Percentiles rank a stretch among this genome's conserved stretches.
Conservation (phyloP, 2,888 invertebrate genomes). For the Brenthis hecate region DNA sequence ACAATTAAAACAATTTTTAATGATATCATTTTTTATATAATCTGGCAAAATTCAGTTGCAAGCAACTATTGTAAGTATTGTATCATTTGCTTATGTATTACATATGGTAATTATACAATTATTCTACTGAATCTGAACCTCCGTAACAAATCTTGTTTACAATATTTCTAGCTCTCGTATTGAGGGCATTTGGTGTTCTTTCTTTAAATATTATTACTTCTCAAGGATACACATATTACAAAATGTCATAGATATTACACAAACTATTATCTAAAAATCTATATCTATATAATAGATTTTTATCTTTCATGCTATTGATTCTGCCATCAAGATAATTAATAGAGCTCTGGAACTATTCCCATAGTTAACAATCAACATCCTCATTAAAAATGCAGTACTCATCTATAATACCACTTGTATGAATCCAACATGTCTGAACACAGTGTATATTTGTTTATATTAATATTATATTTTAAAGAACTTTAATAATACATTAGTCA, state of each 20-base stretch:
- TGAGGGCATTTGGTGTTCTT: no score
- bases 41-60: conserved; percentile 6
- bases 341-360: not conserved
- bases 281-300: no score
- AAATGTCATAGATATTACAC: no score
- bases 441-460: no score
- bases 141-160: conserved; percentile 5
- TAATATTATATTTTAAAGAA: no score
- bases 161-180: no score
- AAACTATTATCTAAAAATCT: no score
- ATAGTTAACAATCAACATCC: not conserved
- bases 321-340: not conserved
- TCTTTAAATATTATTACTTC: no score
- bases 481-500: no score
- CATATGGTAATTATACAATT: conserved; percentile 5
- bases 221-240: no score
- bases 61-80: conserved; percentile 5
- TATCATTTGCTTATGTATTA: not conserved
- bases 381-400: not conserved
- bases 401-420: not conserved
- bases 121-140: not conserved
- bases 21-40: conserved; percentile 12
- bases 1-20: not conserved
- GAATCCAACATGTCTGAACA: no score
- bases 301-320: no score